Base-by-base conservation (phyloP, 2,888 invertebrate genomes). In the Cryptophagus acutangulus region DNA sequence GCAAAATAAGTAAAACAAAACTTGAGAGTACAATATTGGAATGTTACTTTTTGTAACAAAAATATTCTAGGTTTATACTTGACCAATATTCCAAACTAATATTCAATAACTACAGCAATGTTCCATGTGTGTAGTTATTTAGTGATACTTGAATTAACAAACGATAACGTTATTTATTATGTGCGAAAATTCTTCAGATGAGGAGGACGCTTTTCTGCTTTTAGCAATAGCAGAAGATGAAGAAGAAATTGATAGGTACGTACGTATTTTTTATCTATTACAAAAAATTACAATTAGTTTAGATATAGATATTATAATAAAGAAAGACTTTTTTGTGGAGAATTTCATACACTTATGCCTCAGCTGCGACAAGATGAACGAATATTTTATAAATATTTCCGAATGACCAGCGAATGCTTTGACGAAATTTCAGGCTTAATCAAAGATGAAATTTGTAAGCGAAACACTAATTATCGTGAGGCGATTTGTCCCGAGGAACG, bases 301-400 rank as follows among this genome's bases (percentile, higher is more conserved):
- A n/a, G n/a, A n/a, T n/a, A n/a, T n/a, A n/a, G n/a, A n/a, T n/a
- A n/a, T n/a, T n/a, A n/a, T 26, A 26, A 26, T 26, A 12, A 12
- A 26, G 26, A 26, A 13, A 26, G 26, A 13, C 5, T 12, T 26
- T 13, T 26, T 26, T 13, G 12, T 26, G 31, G 31, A 15, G 31
- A 31, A 31, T 31, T 8, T 31, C 31, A 31, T 31, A 13, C 14
- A 3, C 16, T 31, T 13, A 3, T 31, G 3, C 31, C 31, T 3
- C 15, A 31, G 9, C 16, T 31, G 8, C 14, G 16, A 12, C 13
- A 16, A 31, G 31, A 31, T 16, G 31, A 31, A n/a, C 9, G 16
- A 16, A 31, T 34, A 40, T 31, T 40, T 29, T 36, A 33, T 29
- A 34, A 33, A 25, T 43, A 43, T 40, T 43, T 43, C 29, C 25